phyloP scores from a whole-genome alignment of 2,797 vertebrate genomes.

The Melanotaenia boesemani region DNA sequence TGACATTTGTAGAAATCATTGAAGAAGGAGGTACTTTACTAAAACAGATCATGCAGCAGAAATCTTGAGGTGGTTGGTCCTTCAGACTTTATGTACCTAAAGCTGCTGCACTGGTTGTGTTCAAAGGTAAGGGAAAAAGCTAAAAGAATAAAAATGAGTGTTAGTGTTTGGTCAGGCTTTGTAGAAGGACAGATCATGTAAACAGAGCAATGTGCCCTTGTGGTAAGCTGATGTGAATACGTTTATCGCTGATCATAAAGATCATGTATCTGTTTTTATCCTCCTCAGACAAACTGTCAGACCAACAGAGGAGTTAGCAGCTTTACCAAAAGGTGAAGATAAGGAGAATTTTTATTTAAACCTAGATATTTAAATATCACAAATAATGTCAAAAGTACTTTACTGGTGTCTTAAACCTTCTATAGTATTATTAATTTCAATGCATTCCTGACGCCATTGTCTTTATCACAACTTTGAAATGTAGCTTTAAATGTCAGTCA shows the following conservation, averaged over 20 bases:
- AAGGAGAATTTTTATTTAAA: not conserved
- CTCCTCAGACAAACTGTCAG: not conserved
- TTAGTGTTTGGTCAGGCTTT: not conserved
- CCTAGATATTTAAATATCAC: not conserved
- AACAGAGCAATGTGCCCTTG: conserved; percentile 2
- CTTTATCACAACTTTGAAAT: conserved; percentile 14
- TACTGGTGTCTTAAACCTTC: not conserved
- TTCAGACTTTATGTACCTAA: not conserved
- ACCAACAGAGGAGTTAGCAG: not conserved
- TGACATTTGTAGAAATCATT: conserved; percentile 6
- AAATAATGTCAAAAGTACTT: not conserved
- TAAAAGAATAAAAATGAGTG: no score
- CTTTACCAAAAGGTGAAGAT: not conserved
- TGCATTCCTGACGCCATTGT: conserved; percentile 3
- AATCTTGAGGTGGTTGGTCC: not conserved
- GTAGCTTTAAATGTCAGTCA: conserved; percentile 12
- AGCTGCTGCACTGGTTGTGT: not conserved
- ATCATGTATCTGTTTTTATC: not conserved
- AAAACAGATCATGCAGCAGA: not conserved
- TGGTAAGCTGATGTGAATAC: not conserved
- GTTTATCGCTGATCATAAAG: not conserved
- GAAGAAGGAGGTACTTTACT: not conserved
- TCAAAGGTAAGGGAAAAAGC: not conserved
- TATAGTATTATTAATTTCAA: not conserved
- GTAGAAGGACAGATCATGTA: not conserved